Conservation (phyloP, 2,113 vertebrate species). For the Pachyramphus minor region DNA sequence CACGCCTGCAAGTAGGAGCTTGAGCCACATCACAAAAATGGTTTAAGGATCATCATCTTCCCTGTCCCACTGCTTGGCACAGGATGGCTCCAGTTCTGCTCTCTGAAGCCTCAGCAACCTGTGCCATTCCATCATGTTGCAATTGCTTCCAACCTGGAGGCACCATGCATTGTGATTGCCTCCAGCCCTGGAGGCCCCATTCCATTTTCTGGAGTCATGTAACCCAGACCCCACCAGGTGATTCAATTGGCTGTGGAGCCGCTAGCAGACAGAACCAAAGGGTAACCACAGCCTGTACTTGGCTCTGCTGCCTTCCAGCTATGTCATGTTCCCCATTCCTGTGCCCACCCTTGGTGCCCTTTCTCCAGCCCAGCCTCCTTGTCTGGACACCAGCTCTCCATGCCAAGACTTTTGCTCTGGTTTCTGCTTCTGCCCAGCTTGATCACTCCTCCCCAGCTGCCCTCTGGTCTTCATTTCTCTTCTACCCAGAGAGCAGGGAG, state of each 20-base stretch:
- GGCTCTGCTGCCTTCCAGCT: background rate
- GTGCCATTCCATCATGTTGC: fast-evolving
- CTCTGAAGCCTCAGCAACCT: background rate
- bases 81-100: background rate
- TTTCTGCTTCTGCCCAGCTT: background rate
- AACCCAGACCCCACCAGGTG: background rate
- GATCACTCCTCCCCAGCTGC: background rate
- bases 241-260: background rate
- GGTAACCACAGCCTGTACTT: background rate
- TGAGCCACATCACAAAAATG: background rate
- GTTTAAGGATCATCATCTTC: background rate
- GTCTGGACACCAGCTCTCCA: fast-evolving
- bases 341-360: fast-evolving
- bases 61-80: background rate
- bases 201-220: background rate
- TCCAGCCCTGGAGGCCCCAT: background rate
- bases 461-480: background rate
- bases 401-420: background rate
- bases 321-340: background rate
- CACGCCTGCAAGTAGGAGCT: background rate
- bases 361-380: background rate
- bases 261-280: background rate
- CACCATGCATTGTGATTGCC: background rate
- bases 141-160: background rate
- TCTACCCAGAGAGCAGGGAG: background rate